Evolutionary conservation across 2,888 invertebrate genomes (phyloP).

Genomic region (Drosophila austrosaltans): DNA sequence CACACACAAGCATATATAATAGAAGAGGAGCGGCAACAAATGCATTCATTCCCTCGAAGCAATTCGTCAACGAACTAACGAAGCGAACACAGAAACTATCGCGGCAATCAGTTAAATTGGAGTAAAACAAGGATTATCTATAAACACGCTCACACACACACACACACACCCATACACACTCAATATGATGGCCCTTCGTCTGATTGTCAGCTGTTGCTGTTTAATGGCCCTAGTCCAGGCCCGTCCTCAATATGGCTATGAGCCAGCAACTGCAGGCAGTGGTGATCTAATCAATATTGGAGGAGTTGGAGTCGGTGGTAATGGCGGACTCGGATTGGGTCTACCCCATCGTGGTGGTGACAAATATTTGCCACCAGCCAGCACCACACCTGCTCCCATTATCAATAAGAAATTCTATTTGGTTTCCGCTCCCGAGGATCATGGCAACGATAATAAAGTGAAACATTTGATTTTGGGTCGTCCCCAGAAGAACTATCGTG

Average conservation of each 20-base stretch:
- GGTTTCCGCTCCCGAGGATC: slow-evolving; percentile 82
- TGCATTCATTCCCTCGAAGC: slow-evolving; percentile 75
- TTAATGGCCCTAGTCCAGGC: slow-evolving; percentile 65
- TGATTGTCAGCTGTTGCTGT: slow-evolving; percentile 55
- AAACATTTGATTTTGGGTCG: slow-evolving; percentile 82
- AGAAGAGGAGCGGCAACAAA: slow-evolving; percentile 67
- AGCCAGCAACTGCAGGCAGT: slow-evolving; percentile 35
- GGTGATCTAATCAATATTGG: slow-evolving; percentile 24
- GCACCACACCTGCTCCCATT: slow-evolving; percentile 75
- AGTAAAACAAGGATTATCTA: slow-evolving; percentile 28
- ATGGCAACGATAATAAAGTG: slow-evolving; percentile 68
- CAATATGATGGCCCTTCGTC: slow-evolving; percentile 40
- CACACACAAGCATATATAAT: slow-evolving; percentile 76
- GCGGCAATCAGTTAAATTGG: slow-evolving; percentile 19
- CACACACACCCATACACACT: slow-evolving; percentile 22
- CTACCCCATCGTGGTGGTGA: slow-evolving; percentile 68
- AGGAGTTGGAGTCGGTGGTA: slow-evolving; percentile 19
- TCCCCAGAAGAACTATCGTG: slow-evolving; percentile 82
- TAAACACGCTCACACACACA: slow-evolving; percentile 2
- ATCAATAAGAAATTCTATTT: slow-evolving; percentile 82
- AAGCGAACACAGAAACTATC: background rate
- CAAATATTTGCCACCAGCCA: slow-evolving; percentile 77
- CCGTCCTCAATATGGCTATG: slow-evolving; percentile 80
- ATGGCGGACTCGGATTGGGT: slow-evolving; percentile 26
- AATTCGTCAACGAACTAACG: slow-evolving; percentile 54